These are phyloP conservation scores for Athalia rosae DNA, from an alignment of 2,888 invertebrate species.

Conservation along the genomic window DNA sequence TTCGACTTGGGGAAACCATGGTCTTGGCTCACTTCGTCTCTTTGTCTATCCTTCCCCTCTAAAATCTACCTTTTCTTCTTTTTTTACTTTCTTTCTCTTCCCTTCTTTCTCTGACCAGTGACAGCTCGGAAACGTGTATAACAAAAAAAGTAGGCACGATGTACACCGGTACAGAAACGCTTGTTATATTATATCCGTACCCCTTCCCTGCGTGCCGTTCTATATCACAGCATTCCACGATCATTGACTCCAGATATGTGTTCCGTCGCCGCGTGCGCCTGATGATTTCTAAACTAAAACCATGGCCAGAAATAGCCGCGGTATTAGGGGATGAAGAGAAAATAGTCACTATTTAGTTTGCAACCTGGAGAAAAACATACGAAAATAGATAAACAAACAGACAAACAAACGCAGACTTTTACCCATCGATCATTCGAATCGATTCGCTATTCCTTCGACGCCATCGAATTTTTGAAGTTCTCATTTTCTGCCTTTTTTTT, in stretches of 20 bases:
- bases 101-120: conserved; percentile 31
- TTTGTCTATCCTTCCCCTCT: background rate
- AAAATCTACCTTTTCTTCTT: background rate
- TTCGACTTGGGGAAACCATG: conserved; percentile 29
- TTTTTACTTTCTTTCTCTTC: background rate
- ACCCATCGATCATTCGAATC: too few species aligned
- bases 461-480: too few species aligned
- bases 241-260: background rate
- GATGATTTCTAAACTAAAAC: background rate
- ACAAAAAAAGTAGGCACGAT: conserved; percentile 42
- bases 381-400: too few species aligned
- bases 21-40: conserved; percentile 10
- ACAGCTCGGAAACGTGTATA: conserved; percentile 43
- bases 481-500: too few species aligned
- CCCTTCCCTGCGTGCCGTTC: conserved; percentile 2
- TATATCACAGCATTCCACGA: conserved; percentile 36
- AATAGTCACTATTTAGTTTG: too few species aligned
- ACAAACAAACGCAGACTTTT: too few species aligned
- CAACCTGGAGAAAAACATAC: too few species aligned
- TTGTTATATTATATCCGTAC: conserved; percentile 17
- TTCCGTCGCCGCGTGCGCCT: conserved; percentile 1
- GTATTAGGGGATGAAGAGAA: too few species aligned
- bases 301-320: background rate
- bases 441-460: too few species aligned
- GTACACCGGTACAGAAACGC: conserved; percentile 27